phyloP scores from a whole-genome alignment of 2,113 vertebrate genomes.

The Lepisosteus oculatus region DNA sequence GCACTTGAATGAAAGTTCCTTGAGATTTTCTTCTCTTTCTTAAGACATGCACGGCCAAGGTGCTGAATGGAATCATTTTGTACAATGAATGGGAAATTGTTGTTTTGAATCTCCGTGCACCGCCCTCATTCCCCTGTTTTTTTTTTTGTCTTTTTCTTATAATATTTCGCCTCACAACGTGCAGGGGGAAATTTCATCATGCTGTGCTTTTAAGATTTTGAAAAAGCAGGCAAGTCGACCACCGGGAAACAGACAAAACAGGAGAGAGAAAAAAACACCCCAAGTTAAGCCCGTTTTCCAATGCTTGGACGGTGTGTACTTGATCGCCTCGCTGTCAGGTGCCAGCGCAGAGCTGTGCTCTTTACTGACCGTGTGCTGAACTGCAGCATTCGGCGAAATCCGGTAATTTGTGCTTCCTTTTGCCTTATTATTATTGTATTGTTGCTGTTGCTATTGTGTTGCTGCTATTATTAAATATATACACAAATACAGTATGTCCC shows the following conservation, averaged over 20 bases:
- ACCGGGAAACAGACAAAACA: constrained; percentile 7
- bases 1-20: constrained; percentile 2
- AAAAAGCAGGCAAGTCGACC: too few species aligned
- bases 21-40: constrained; percentile 2
- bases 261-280: constrained; percentile 4
- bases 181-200: constrained; percentile 15
- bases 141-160: too few species aligned
- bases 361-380: constrained; percentile 1
- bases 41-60: constrained; percentile 4
- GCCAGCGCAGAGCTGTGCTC: constrained; percentile 11
- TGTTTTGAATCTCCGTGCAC: neutral
- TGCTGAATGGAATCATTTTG: constrained; percentile 14
- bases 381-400: neutral
- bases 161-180: neutral
- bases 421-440: constrained; percentile 1
- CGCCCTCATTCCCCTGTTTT: neutral
- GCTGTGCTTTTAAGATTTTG: too few species aligned
- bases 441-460: neutral
- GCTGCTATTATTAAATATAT: neutral
- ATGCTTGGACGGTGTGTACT: neutral
- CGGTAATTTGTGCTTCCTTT: constrained; percentile 2
- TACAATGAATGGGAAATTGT: constrained; percentile 6
- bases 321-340: constrained; percentile 7
- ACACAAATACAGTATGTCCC: too few species aligned
- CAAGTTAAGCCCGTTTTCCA: neutral